Evolutionary conservation across 2,888 invertebrate species (phyloP).

Genomic region (Pollenia labialis): DNA sequence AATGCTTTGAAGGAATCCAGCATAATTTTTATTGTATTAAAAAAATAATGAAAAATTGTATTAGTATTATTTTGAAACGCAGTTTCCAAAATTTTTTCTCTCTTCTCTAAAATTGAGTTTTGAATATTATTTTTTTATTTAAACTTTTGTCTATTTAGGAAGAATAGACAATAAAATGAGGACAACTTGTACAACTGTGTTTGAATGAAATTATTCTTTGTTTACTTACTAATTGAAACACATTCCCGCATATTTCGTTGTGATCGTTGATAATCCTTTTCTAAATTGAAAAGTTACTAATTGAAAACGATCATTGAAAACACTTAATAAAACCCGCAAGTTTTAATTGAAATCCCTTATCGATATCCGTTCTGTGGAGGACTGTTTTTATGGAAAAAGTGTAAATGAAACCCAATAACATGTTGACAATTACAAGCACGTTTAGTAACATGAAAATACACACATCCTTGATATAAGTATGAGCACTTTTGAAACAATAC

Average conservation of each 20-base stretch:
- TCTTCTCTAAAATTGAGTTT: no score
- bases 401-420: constrained; percentile 49
- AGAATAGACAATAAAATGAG: not conserved
- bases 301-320: constrained; percentile 33
- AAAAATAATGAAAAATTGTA: no score
- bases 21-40: no score
- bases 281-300: constrained; percentile 54
- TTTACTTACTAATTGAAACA: constrained; percentile 16
- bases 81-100: no score
- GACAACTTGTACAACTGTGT: constrained; percentile 9
- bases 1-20: no score
- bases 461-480: not conserved
- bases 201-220: not conserved
- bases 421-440: constrained; percentile 56
- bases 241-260: constrained; percentile 52
- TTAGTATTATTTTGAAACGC: no score
- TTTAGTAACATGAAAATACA: constrained; percentile 30
- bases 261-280: constrained; percentile 32
- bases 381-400: constrained; percentile 17
- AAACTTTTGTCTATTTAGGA: not conserved
- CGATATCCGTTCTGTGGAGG: constrained; percentile 24
- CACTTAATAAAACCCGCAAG: constrained; percentile 61
- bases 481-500: constrained; percentile 59
- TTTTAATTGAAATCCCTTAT: constrained; percentile 31
- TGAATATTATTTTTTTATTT: no score